These are phyloP conservation scores for Colostygia pectinataria DNA, from an alignment of 2,888 invertebrate genomes.

Conservation along the genomic window DNA sequence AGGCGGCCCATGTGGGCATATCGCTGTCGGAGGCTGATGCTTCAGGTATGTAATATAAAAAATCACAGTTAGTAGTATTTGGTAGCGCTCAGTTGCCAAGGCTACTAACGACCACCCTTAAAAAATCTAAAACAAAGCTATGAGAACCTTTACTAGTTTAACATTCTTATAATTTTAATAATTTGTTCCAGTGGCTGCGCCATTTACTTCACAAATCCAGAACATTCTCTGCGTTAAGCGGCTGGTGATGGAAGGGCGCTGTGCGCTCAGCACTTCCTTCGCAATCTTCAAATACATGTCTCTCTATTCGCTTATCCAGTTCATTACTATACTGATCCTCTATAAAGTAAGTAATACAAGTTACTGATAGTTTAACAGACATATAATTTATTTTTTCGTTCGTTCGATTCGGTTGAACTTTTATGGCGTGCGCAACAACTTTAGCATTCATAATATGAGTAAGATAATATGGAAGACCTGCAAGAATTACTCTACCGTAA, in stretches of 20 bases:
- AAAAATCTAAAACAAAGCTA: too few relatives aligned
- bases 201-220: slow-evolving; percentile 92
- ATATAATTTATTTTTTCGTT: too few relatives aligned
- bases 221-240: slow-evolving; percentile 92
- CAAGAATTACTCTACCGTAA: too few relatives aligned
- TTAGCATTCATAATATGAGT: too few relatives aligned
- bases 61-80: too few relatives aligned
- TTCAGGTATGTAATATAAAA: slow-evolving; percentile 56
- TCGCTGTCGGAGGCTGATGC: slow-evolving; percentile 95
- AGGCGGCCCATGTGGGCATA: slow-evolving; percentile 94
- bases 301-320: slow-evolving; percentile 94
- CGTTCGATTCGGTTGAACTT: too few relatives aligned
- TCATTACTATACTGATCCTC: slow-evolving; percentile 90
- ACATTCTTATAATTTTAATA: not conserved
- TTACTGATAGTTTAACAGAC: too few relatives aligned
- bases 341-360: slow-evolving; percentile 85
- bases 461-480: too few relatives aligned
- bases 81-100: too few relatives aligned
- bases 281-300: slow-evolving; percentile 97
- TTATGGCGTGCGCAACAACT: too few relatives aligned
- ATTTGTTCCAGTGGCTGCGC: slow-evolving; percentile 88
- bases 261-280: slow-evolving; percentile 94
- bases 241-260: slow-evolving; percentile 92
- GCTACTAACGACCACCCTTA: too few relatives aligned
- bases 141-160: too few relatives aligned